Base-by-base conservation (phyloP, 1,140 invertebrate genomes). In the Drosophila cardini region DNA sequence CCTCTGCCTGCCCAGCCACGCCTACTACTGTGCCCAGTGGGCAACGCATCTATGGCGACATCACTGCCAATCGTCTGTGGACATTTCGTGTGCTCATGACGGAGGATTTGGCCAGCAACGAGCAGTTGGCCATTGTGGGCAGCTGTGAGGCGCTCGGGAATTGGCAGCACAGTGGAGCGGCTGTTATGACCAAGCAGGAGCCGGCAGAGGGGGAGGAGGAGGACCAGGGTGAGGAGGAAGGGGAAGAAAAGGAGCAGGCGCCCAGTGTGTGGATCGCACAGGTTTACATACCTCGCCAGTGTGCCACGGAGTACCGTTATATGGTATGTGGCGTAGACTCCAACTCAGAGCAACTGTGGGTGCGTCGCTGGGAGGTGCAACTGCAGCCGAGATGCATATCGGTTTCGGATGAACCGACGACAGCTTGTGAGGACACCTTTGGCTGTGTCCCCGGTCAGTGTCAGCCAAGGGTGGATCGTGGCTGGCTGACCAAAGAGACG, bases 401-500 rank as follows among this genome's bases (percentile, higher is more conserved):
- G 21, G 76, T 80, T n/a, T 21, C 86, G 42, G 92, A 92, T 69
- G 78, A 83, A 46, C 84, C 74, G 26, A 76, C 43, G 64, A 48
- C 87, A 50, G 73, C 21, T 4, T 70, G 38, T 8, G 78, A 91
- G 2, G 94, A 95, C 30, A 93, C 92, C 32, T 96, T 96, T 93
- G 96, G 96, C 13, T 71, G 62, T 10, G 18, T 72, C 0, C 93
- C 93, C 71, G 94, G 94, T 15, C 92, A 93, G 40, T 93, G 93
- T 15, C 92, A 93, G 40, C 93, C 93, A 30, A 94, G 94, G 74
- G 93, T 97, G 9, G 95, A 96, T 81, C 94, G 94, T 55, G 98
- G 98, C 0, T 99, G 98, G 98, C 92, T 99, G 0, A 98, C 96
- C 21, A 94, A 95, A 64, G 97, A 98, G 91, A 96, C 95, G 32